Evolutionary conservation across 2,113 vertebrate genomes (phyloP).

Genomic region (Naja naja): DNA sequence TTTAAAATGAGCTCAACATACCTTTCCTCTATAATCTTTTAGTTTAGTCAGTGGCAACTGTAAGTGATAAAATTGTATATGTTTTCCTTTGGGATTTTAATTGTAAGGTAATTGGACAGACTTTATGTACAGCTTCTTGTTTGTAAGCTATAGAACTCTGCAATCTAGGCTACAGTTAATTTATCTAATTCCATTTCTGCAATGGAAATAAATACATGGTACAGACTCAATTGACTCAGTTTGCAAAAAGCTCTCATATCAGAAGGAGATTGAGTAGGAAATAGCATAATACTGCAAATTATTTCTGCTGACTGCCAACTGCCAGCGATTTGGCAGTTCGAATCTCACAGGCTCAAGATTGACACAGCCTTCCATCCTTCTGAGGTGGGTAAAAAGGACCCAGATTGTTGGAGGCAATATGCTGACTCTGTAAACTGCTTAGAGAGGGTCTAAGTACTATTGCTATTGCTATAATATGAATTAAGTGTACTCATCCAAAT

Average conservation of each 20-base stretch:
- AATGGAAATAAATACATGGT: not conserved
- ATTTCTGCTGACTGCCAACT: too few relatives aligned
- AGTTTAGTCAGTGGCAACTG: not conserved
- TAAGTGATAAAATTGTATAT: not conserved
- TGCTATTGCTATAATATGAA: too few relatives aligned
- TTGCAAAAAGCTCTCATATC: not conserved
- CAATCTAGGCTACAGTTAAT: not conserved
- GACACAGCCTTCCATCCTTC: too few relatives aligned
- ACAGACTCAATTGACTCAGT: not conserved
- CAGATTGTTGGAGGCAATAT: too few relatives aligned
- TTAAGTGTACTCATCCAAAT: not conserved
- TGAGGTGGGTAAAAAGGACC: too few relatives aligned
- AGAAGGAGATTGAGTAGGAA: not conserved
- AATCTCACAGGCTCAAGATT: too few relatives aligned
- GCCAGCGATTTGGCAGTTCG: too few relatives aligned
- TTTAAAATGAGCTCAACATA: not conserved
- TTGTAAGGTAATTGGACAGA: not conserved
- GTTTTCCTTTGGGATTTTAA: not conserved
- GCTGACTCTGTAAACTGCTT: too few relatives aligned
- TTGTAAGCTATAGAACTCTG: not conserved
- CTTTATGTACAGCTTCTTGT: not conserved
- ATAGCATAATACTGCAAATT: not conserved
- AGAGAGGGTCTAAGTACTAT: too few relatives aligned
- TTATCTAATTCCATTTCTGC: not conserved
- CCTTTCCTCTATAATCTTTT: not conserved